Conservation (phyloP, 2,113 vertebrate species). For the Rafetus swinhoei region DNA sequence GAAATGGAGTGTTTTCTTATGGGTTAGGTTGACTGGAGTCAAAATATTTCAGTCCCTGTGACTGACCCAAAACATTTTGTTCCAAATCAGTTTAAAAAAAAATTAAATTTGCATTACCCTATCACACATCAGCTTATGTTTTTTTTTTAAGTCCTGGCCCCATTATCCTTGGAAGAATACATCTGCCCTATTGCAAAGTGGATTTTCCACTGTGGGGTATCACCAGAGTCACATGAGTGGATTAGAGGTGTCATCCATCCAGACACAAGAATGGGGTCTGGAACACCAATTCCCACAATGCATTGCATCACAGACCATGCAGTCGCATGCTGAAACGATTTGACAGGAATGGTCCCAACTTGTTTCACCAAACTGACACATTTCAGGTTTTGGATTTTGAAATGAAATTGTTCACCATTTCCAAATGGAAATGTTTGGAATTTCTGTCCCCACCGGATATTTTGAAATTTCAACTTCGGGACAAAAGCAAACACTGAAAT, state of each 20-base stretch:
- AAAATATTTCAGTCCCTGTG: not conserved
- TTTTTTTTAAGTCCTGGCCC: not conserved
- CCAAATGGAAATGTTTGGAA: not conserved
- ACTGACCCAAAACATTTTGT: not conserved
- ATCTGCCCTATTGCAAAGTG: fast-evolving
- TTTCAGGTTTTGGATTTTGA: not conserved
- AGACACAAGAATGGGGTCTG: not conserved
- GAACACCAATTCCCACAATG: not conserved
- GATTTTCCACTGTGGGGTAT: fast-evolving
- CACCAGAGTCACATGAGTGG: fast-evolving
- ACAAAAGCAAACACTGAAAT: not conserved
- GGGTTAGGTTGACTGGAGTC: not conserved
- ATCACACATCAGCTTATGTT: fast-evolving
- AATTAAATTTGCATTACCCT: fast-evolving
- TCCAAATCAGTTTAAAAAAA: not conserved
- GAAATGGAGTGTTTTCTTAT: not conserved
- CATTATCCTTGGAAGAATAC: not conserved
- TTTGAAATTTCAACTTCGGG: fast-evolving
- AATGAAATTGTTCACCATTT: not conserved
- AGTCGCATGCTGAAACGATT: not conserved
- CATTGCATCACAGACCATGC: not conserved
- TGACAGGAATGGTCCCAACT: not conserved
- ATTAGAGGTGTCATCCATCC: not conserved
- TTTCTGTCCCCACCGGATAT: not conserved
- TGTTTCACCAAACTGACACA: not conserved